Percentiles rank a stretch among this genome's conserved stretches.
phyloP scores from a whole-genome alignment of 2,888 invertebrate genomes.

The Bugula neritina region DNA sequence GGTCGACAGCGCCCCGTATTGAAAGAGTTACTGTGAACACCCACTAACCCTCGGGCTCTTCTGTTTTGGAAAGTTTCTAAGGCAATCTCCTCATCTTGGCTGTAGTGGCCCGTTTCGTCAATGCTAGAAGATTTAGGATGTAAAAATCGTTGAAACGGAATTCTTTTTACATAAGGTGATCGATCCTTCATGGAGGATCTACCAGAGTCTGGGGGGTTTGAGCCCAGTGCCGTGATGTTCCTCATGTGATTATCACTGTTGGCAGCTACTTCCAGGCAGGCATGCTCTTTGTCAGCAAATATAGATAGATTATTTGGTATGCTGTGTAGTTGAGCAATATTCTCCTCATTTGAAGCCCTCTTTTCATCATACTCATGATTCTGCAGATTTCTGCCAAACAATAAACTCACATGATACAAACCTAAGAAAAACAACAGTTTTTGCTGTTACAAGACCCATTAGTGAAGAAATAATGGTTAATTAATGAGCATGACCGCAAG shows the following conservation, averaged over 20 bases:
- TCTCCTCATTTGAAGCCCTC: background rate
- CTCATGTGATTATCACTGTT: background rate
- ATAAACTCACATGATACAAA: no score
- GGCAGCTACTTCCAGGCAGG: background rate
- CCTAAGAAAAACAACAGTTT: no score
- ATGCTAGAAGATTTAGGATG: constrained; percentile 14
- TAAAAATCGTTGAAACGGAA: constrained; percentile 14
- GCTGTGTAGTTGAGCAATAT: background rate
- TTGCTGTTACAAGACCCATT: no score
- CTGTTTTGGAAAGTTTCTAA: background rate
- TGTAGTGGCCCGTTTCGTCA: background rate
- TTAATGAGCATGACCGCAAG: no score
- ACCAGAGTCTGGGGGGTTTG: background rate
- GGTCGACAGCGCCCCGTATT: background rate
- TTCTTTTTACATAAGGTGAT: background rate
- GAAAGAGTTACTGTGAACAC: background rate
- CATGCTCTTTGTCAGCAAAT: background rate
- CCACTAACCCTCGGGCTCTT: background rate
- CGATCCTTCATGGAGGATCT: constrained; percentile 1
- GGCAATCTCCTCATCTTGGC: constrained; percentile 15
- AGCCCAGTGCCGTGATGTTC: background rate
- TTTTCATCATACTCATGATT: background rate
- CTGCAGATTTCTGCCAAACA: background rate
- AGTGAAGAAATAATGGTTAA: no score
- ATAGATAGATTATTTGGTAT: constrained; percentile 18